These are phyloP conservation scores for Halichoerus grypus DNA, from an alignment of 2,113 vertebrate genomes.

Conservation along the genomic window DNA sequence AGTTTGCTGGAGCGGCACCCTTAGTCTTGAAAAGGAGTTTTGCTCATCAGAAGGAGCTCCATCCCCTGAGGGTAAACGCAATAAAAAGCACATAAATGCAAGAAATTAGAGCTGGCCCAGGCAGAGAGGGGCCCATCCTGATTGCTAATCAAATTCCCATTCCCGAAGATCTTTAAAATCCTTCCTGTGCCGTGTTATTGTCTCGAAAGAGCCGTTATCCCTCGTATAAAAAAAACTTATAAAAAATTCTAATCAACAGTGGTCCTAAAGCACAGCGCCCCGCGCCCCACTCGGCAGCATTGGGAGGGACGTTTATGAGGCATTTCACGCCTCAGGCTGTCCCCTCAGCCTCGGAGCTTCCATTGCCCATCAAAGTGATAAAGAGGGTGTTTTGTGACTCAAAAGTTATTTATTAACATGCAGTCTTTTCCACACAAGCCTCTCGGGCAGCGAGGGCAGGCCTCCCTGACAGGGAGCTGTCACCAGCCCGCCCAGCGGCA, in stretches of 20 bases:
- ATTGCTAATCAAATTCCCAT: slow-evolving; percentile 58
- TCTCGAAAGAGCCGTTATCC: slow-evolving; percentile 75
- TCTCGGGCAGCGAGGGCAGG: neutral
- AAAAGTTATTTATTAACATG: slow-evolving; percentile 45
- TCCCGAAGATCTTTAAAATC: slow-evolving; percentile 79
- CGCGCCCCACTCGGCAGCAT: slow-evolving; percentile 1
- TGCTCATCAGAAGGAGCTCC: neutral
- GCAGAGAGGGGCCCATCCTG: slow-evolving; percentile 45
- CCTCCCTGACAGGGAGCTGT: fast-evolving
- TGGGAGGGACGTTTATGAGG: slow-evolving; percentile 54
- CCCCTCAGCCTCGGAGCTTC: slow-evolving; percentile 60
- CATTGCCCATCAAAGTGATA: slow-evolving; percentile 43
- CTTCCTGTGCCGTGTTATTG: slow-evolving; percentile 66
- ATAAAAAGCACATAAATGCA: slow-evolving; percentile 11
- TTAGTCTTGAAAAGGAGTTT: neutral
- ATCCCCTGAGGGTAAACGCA: slow-evolving; percentile 47
- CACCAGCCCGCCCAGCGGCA: fast-evolving
- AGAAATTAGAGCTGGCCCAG: neutral
- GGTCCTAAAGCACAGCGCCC: slow-evolving; percentile 56
- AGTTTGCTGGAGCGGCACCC: neutral
- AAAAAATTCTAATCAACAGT: slow-evolving; percentile 79
- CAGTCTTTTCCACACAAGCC: neutral
- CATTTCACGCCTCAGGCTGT: neutral
- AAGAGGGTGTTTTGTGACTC: neutral
- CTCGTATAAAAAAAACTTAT: slow-evolving; percentile 67